Conservation (phyloP, 2,113 vertebrate genomes). For the Trogon surrucura region DNA sequence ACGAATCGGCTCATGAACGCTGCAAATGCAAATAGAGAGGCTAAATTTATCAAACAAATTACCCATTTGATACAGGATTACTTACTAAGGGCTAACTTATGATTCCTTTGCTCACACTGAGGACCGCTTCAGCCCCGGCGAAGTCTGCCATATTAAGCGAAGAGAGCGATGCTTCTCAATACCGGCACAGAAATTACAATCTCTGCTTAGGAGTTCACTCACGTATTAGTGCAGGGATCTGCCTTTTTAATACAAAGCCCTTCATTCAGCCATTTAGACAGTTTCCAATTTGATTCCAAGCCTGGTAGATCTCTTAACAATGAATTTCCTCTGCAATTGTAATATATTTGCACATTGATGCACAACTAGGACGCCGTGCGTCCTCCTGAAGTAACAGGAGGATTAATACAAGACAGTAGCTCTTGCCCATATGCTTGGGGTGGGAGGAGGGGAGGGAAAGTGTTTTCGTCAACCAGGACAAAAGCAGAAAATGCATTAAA, state of each 20-base stretch:
- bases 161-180: not conserved
- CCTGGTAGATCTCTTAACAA: slow-evolving; percentile 42
- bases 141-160: not conserved
- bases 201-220: slow-evolving; percentile 5
- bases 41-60: slow-evolving; percentile 37
- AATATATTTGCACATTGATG: slow-evolving; percentile 41
- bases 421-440: not conserved
- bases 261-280: slow-evolving; percentile 65
- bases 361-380: not conserved
- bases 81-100: slow-evolving; percentile 26
- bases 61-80: slow-evolving; percentile 39
- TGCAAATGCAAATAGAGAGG: slow-evolving; percentile 51
- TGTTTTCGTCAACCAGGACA: not conserved
- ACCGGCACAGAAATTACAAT: slow-evolving; percentile 28
- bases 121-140: not conserved
- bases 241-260: slow-evolving; percentile 62
- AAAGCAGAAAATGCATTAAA: slow-evolving; percentile 42
- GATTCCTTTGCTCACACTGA: not conserved
- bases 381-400: slow-evolving; percentile 2
- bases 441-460: not conserved
- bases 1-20: not conserved
- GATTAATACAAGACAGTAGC: not conserved
- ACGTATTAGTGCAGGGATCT: slow-evolving; percentile 55
- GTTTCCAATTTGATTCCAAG: slow-evolving; percentile 59
- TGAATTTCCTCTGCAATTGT: slow-evolving; percentile 47